Evolutionary conservation across 2,888 invertebrate genomes (phyloP).

Genomic region (Leptopilina syphax): DNA sequence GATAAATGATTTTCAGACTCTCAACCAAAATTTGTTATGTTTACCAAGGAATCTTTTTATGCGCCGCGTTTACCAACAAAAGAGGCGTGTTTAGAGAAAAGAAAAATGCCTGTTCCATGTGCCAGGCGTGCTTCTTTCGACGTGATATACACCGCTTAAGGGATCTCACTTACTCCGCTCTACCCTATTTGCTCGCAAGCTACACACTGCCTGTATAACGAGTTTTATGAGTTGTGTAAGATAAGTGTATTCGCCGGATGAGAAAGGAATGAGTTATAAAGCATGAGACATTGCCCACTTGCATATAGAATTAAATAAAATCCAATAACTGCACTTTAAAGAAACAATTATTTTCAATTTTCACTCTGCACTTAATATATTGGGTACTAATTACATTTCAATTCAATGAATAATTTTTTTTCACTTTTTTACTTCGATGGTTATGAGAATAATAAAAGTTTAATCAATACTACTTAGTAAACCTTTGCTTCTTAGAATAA

Average conservation of each 20-base stretch:
- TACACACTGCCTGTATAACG: constrained; percentile 55
- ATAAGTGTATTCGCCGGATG: constrained; percentile 56
- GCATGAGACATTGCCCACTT: constrained; percentile 50
- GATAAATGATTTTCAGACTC: constrained; percentile 10
- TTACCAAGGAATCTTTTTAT: constrained; percentile 14
- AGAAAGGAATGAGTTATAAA: constrained; percentile 56
- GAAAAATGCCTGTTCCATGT: constrained; percentile 47
- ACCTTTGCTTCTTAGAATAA: too few species aligned
- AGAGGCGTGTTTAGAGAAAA: constrained; percentile 32
- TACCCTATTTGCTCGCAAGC: constrained; percentile 53
- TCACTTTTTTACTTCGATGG: too few species aligned
- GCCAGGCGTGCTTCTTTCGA: constrained; percentile 27
- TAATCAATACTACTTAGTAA: too few species aligned
- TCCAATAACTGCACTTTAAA: too few species aligned
- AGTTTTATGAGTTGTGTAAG: constrained; percentile 59
- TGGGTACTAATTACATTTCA: too few species aligned
- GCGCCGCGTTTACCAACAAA: neutral
- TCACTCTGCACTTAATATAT: too few species aligned
- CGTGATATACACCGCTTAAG: constrained; percentile 49
- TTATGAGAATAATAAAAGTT: too few species aligned
- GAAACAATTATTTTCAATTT: too few species aligned
- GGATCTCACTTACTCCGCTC: constrained; percentile 48
- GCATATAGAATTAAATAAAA: too few species aligned
- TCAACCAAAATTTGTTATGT: constrained; percentile 14
- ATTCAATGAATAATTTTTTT: too few species aligned